Evolutionary conservation across 2,797 vertebrate genomes (phyloP).

Genomic region (Macrochelys suwanniensis): DNA sequence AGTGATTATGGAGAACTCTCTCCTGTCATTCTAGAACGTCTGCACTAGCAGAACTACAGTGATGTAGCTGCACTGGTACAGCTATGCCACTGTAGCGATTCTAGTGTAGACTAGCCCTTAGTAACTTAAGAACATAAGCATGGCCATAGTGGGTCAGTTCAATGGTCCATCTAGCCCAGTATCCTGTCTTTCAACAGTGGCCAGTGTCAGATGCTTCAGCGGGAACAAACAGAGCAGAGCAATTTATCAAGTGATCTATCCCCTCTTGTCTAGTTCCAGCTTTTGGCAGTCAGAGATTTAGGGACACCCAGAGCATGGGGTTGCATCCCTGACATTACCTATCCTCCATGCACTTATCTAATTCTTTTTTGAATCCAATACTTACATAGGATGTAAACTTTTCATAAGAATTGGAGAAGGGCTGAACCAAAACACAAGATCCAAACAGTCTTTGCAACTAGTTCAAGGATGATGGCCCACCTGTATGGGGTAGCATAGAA

Average conservation of each 20-base stretch:
- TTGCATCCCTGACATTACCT: not conserved
- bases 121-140: not conserved
- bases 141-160: too few species aligned
- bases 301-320: not conserved
- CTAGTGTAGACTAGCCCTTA: not conserved
- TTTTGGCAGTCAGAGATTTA: not conserved
- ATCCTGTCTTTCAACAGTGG: not conserved
- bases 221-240: not conserved
- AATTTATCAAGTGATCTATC: not conserved
- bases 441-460: not conserved
- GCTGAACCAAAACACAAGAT: not conserved
- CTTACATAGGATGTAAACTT: not conserved
- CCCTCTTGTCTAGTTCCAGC: not conserved
- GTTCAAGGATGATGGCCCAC: slow-evolving; percentile 26
- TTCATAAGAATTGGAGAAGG: not conserved
- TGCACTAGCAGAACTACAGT: too few species aligned
- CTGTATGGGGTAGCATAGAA: not conserved
- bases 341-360: not conserved
- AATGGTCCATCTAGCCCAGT: not conserved
- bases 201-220: not conserved
- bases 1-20: too few species aligned
- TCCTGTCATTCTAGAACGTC: too few species aligned
- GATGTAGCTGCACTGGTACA: too few species aligned
- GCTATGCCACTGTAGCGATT: too few species aligned
- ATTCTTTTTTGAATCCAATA: not conserved